Evolutionary conservation across 2,888 invertebrate genomes (phyloP), one percentile per base, ranked within the genome.

Genomic region (Eurois occulta): DNA sequence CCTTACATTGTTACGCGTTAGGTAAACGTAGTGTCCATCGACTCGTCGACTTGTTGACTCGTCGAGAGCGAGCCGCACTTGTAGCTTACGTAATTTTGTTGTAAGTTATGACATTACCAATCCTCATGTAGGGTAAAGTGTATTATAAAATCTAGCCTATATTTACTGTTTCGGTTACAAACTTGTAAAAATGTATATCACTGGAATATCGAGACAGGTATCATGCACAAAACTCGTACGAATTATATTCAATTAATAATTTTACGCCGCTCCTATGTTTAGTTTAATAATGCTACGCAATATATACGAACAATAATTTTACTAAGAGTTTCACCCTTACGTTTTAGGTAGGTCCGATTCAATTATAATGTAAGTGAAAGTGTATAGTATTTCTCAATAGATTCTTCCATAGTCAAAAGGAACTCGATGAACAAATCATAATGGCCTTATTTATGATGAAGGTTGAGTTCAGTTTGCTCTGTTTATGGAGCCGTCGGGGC

Each of bases 331-430:
- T 92, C 92, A 92, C 85, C 90, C 90, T 93, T 94, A 92, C 89
- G 93, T 95, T 93, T 93, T 96, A 96, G 96, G 94, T 96, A 96
- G 96, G 96, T 92, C 94, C 92, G 93, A 96, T 96, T 95, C 95
- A 96, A 95, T 96, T 95, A 93, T 95, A 92, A 90, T 91, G 87
- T 96, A 96, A 96, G 96, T 94, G 93, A 95, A 95, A 96, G 91
- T 96, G 96, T 96, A 96, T 95, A 96, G 94, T 95, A 94, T 93
- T 92, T 93, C 93, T 92, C 93, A 94, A 94, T 94, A 94, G 94
- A 92, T 93, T 92, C 92, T 95, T 94, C 94, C 94, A 93, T 92
- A 93, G 91, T 89, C 88, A 91, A 90, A 90, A 90, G 89, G 90
- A 90, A 88, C 87, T 91, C 87, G 89, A 90, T 86, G 88, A 91